Percentiles rank a stretch among this genome's conserved stretches.
Evolutionary conservation across 2,888 invertebrate species (phyloP).

Genomic region (Morpho deidamia): DNA sequence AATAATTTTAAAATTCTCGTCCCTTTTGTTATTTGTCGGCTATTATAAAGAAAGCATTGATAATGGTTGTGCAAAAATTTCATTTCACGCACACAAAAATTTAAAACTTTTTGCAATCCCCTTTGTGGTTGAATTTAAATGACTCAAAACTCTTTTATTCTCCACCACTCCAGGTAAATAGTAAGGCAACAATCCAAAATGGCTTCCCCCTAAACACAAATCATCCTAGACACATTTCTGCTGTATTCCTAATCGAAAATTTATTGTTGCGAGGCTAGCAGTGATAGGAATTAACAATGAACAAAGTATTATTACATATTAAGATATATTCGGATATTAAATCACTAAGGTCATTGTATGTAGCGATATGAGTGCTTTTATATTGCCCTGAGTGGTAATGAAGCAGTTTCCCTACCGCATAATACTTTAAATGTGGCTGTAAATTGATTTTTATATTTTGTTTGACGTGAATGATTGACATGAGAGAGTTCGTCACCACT

Average conservation of each 20-base stretch:
- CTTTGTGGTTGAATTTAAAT: constrained; percentile 71
- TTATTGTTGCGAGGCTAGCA: constrained; percentile 66
- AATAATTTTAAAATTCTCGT: neutral
- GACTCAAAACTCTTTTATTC: constrained; percentile 44
- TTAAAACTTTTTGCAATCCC: constrained; percentile 36
- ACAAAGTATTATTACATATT: constrained; percentile 64
- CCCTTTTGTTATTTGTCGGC: constrained; percentile 9
- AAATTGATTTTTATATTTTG: constrained; percentile 77
- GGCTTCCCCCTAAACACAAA: constrained; percentile 58
- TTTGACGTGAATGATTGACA: constrained; percentile 77
- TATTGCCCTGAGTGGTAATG: constrained; percentile 61
- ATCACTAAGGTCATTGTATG: constrained; percentile 53
- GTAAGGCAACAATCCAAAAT: constrained; percentile 41
- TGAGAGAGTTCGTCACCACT: constrained; percentile 44
- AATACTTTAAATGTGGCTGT: constrained; percentile 54
- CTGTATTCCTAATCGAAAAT: constrained; percentile 72
- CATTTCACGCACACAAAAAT: constrained; percentile 58
- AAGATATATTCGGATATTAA: constrained; percentile 53
- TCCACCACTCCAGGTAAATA: constrained; percentile 66
- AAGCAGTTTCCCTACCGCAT: constrained; percentile 64
- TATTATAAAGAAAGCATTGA: constrained; percentile 42
- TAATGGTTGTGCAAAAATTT: constrained; percentile 57
- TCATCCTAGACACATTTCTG: constrained; percentile 57
- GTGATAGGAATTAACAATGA: constrained; percentile 69
- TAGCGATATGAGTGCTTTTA: constrained; percentile 48